Evolutionary conservation across 2,888 invertebrate species (phyloP).

Genomic region (Strigamia transsilvanica): DNA sequence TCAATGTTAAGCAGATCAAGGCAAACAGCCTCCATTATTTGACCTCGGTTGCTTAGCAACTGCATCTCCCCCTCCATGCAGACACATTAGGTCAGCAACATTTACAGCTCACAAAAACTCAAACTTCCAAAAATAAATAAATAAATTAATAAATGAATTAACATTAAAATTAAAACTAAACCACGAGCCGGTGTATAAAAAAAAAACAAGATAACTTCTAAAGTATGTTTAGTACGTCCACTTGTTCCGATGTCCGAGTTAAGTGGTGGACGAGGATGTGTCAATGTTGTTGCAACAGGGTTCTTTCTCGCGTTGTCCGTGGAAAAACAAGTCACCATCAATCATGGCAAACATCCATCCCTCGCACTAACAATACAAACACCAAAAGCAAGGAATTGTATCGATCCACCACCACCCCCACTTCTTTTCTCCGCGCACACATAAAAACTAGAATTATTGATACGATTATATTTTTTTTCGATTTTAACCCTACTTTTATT

Average conservation of each 20-base stretch:
- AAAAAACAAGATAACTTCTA: neutral
- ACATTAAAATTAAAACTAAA: neutral
- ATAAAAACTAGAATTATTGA: slow-evolving; percentile 33
- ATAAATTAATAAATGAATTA: too few relatives aligned
- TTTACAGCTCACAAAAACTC: neutral
- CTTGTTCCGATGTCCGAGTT: slow-evolving; percentile 23
- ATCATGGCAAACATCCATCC: slow-evolving; percentile 48
- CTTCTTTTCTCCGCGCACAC: neutral
- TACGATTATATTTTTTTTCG: slow-evolving; percentile 6
- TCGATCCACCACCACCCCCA: slow-evolving; percentile 24
- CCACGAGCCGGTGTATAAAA: too few relatives aligned
- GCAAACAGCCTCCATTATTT: slow-evolving; percentile 45
- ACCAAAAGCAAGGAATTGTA: slow-evolving; percentile 25
- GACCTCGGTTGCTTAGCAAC: slow-evolving; percentile 43
- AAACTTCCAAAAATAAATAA: neutral
- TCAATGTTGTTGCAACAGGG: slow-evolving; percentile 45
- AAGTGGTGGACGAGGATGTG: slow-evolving; percentile 24
- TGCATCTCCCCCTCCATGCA: neutral
- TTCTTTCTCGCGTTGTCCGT: slow-evolving; percentile 32
- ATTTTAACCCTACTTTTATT: neutral
- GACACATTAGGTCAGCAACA: neutral
- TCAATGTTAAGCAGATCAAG: slow-evolving; percentile 48
- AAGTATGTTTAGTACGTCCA: neutral
- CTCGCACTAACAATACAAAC: slow-evolving; percentile 45
- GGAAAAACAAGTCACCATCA: slow-evolving; percentile 47